Percentiles rank a stretch among this genome's conserved stretches.
These are phyloP conservation scores for Tipula confusa DNA, from an alignment of 2,888 invertebrate species.

Conservation along the genomic window DNA sequence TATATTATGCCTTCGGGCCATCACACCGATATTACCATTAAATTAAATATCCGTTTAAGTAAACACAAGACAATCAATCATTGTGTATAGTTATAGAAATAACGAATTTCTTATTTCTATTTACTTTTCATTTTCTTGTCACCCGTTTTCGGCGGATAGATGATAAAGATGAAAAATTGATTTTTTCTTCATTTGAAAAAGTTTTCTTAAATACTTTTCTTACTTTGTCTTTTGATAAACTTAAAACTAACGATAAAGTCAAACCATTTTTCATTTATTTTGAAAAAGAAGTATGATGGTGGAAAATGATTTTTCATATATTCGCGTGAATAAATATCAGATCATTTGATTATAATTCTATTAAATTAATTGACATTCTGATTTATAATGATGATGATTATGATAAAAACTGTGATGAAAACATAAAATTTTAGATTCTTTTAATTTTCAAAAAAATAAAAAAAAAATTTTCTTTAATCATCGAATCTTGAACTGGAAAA, in stretches of 20 bases:
- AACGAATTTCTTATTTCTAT: background rate
- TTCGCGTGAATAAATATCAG: background rate
- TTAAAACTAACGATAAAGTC: background rate
- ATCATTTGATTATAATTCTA: conserved; percentile 8
- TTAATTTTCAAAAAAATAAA: background rate
- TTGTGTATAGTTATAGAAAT: background rate
- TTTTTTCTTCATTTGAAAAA: background rate
- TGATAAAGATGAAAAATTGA: background rate
- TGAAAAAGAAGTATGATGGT: background rate
- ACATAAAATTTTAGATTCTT: background rate
- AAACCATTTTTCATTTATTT: background rate
- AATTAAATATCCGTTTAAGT: conserved; percentile 12
- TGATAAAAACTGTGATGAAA: background rate
- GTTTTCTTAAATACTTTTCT: background rate
- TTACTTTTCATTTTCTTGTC: background rate
- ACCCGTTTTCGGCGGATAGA: background rate
- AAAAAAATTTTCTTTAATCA: background rate
- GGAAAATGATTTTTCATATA: background rate
- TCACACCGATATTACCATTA: background rate
- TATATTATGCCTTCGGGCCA: background rate
- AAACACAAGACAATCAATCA: background rate
- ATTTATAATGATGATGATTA: background rate
- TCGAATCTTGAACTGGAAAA: background rate
- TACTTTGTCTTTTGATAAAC: background rate
- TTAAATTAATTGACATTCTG: conserved; percentile 6